A percentile compares a stretch with the other conserved stretches of the same genome.
phyloP scores from a whole-genome alignment of 2,888 invertebrate genomes.

The Perizoma flavofasciatum region DNA sequence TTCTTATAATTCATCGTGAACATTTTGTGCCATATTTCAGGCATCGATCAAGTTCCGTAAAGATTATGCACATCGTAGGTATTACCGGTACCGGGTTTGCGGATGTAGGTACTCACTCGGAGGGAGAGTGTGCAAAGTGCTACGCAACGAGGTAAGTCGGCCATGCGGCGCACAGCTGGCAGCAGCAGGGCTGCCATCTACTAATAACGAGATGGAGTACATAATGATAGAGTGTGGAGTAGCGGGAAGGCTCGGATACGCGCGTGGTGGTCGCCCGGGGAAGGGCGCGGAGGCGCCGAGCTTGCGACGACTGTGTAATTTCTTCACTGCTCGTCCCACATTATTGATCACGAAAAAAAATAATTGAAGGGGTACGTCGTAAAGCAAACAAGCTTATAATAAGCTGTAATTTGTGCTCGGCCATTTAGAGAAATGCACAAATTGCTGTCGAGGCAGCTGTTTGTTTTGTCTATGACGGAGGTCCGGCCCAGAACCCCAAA shows the following conservation, averaged over 20 bases:
- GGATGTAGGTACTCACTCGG: background rate
- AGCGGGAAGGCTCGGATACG: conserved; percentile 16
- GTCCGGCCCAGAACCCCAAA: conserved; percentile 74
- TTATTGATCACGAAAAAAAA: conserved; percentile 81
- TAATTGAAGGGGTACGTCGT: conserved; percentile 83
- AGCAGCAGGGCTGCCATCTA: conserved; percentile 21
- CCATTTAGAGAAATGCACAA: conserved; percentile 84
- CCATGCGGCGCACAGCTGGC: conserved; percentile 31
- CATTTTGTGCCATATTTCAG: too few species aligned
- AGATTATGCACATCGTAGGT: conserved; percentile 11
- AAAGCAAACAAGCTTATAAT: conserved; percentile 85
- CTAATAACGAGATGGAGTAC: conserved; percentile 54
- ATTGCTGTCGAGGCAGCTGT: conserved; percentile 80
- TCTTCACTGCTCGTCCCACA: conserved; percentile 79
- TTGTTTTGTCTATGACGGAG: conserved; percentile 84
- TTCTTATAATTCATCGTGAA: conserved; percentile 37
- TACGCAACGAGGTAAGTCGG: conserved; percentile 25
- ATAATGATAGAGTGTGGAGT: conserved; percentile 46
- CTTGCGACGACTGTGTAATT: conserved; percentile 76
- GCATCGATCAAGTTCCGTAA: conserved; percentile 6
- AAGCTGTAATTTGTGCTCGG: conserved; percentile 83
- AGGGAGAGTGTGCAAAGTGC: conserved; percentile 14
- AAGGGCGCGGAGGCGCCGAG: conserved; percentile 75
- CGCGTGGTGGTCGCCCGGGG: conserved; percentile 48
- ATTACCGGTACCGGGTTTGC: conserved; percentile 4